A percentile compares a stretch with the other conserved stretches of the same genome.
phyloP scores from a whole-genome alignment of 37 sponge, comb jelly and placozoan species.

The Beroe forskalii region DNA sequence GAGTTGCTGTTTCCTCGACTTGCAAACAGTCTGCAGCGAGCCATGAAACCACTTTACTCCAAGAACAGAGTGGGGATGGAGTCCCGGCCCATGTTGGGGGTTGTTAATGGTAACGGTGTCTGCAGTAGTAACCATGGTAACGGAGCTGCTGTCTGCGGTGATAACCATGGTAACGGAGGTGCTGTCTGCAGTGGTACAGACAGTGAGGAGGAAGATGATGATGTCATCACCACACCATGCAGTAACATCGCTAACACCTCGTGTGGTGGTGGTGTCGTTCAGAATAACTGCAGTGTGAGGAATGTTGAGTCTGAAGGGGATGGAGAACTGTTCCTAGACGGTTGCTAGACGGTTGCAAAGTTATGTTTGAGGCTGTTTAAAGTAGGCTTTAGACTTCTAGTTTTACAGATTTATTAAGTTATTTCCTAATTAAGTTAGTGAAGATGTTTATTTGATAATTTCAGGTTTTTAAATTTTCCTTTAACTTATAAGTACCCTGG shows the following conservation, averaged over 20 bases:
- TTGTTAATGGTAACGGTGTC: neutral
- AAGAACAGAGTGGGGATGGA: slow-evolving; percentile 63
- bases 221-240: neutral
- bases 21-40: slow-evolving; percentile 74
- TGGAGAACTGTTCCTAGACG: neutral
- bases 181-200: too few species aligned
- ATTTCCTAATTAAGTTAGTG: too few species aligned
- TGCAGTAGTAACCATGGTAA: neutral
- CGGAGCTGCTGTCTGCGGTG: neutral
- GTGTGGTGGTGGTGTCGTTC: too few species aligned
- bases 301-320: neutral
- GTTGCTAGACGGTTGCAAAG: too few species aligned
- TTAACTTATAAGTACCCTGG: too few species aligned
- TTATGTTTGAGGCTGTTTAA: too few species aligned
- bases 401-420: too few species aligned
- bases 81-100: neutral
- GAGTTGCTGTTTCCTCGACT: slow-evolving; percentile 84
- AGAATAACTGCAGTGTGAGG: too few species aligned
- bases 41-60: slow-evolving; percentile 77
- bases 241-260: too few species aligned
- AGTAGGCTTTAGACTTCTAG: too few species aligned
- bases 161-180: neutral
- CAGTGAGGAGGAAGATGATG: neutral
- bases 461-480: too few species aligned
- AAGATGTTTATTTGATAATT: too few species aligned